Evolutionary conservation across 2,113 vertebrate species (phyloP).

Genomic region (Trinectes maculatus): DNA sequence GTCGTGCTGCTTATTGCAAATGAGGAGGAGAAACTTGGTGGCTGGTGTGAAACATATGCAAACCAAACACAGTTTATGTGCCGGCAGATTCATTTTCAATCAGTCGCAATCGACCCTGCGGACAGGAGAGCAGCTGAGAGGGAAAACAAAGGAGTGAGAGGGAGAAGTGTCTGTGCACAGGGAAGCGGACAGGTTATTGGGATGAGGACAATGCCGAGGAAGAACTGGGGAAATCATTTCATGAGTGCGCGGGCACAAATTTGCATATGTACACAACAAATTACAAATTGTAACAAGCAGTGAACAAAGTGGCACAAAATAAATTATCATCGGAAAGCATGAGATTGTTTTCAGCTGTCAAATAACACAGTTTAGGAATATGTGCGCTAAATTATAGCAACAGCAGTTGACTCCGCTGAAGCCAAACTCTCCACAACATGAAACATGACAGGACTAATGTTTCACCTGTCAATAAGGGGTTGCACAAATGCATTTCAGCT

Average conservation of each 20-base stretch:
- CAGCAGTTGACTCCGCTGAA: constrained; percentile 22
- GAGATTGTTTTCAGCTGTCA: constrained; percentile 34
- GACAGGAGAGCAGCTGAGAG: constrained; percentile 44
- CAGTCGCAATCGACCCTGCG: constrained; percentile 56
- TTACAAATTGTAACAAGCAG: constrained; percentile 38
- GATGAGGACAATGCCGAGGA: constrained; percentile 30
- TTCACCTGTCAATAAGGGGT: constrained; percentile 72
- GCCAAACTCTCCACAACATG: constrained; percentile 17
- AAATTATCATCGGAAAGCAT: constrained; percentile 28
- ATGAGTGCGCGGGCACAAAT: constrained; percentile 16
- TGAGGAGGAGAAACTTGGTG: constrained; percentile 11
- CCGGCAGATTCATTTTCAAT: constrained; percentile 46
- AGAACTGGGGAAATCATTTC: constrained; percentile 22
- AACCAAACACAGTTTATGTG: constrained; percentile 26
- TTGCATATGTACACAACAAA: constrained; percentile 59
- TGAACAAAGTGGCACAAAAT: constrained; percentile 24
- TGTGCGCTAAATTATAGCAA: constrained; percentile 32
- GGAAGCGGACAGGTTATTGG: constrained; percentile 41
- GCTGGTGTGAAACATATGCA: constrained; percentile 21
- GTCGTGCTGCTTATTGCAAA: constrained; percentile 62
- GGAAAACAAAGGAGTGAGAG: constrained; percentile 39
- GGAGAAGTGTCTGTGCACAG: constrained; percentile 44
- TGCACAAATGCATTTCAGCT: constrained; percentile 74
- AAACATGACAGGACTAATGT: constrained; percentile 40
- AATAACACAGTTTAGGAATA: constrained; percentile 21